Percentiles rank a stretch among this genome's conserved stretches.
Conservation (phyloP, 2,888 invertebrate genomes). For the Diogma glabrata region DNA sequence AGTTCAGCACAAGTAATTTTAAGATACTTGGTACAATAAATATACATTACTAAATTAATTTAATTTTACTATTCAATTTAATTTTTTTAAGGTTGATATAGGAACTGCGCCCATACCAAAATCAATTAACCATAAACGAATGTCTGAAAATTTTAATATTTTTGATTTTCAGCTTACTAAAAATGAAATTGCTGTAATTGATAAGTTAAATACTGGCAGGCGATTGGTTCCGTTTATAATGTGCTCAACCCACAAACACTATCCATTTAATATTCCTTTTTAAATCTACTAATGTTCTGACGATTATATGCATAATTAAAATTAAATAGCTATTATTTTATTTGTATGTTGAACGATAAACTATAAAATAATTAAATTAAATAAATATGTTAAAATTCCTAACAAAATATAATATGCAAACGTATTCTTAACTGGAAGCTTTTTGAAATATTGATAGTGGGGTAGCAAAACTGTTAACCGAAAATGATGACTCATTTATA, state of each 20-base stretch:
- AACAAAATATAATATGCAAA: too few species aligned
- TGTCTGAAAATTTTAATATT: slow-evolving; percentile 42
- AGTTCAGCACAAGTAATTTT: slow-evolving; percentile 50
- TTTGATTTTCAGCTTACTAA: slow-evolving; percentile 44
- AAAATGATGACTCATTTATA: too few species aligned
- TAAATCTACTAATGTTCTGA: too few species aligned
- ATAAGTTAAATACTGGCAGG: slow-evolving; percentile 37
- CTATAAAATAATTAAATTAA: too few species aligned
- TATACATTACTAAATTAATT: background rate
- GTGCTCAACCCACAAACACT: slow-evolving; percentile 14
- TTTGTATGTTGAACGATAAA: too few species aligned
- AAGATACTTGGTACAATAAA: slow-evolving; percentile 48
- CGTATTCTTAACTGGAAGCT: too few species aligned
- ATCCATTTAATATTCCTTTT: slow-evolving; percentile 17
- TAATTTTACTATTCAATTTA: slow-evolving; percentile 38
- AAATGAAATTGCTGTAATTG: slow-evolving; percentile 40
- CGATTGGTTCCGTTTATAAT: slow-evolving; percentile 23
- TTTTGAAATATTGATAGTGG: too few species aligned
- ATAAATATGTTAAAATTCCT: too few species aligned
- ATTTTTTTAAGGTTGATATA: slow-evolving; percentile 46
- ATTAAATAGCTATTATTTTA: too few species aligned
- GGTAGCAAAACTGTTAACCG: too few species aligned
- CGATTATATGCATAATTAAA: too few species aligned
- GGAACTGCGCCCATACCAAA: slow-evolving; percentile 46
- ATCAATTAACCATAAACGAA: slow-evolving; percentile 41